Conservation (phyloP, 2,797 vertebrate species). For the Morus bassanus region DNA sequence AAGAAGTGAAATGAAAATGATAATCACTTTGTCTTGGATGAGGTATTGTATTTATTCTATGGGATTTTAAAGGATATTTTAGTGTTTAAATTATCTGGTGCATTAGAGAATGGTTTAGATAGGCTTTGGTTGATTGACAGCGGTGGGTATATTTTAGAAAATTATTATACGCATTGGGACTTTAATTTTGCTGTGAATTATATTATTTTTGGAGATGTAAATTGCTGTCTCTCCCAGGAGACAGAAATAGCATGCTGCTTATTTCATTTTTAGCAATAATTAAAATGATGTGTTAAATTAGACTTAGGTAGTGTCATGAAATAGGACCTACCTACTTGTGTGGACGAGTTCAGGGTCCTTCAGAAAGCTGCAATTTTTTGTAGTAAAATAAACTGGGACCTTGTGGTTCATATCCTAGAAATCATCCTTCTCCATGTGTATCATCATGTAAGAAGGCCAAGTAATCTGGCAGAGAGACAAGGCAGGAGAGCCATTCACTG, state of each 20-base stretch:
- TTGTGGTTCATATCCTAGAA: background rate
- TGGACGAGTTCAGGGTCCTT: background rate
- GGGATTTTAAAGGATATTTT: constrained; percentile 48
- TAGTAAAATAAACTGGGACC: background rate
- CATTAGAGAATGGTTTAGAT: constrained; percentile 32
- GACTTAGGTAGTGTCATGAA: background rate
- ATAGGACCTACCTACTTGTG: background rate
- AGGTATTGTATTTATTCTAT: constrained; percentile 40
- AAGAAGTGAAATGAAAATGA: constrained; percentile 37
- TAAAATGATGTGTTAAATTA: constrained; percentile 22
- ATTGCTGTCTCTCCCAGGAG: constrained; percentile 9
- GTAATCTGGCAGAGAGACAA: background rate
- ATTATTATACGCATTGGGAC: constrained; percentile 12
- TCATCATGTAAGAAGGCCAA: background rate
- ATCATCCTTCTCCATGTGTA: background rate
- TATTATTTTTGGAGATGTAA: constrained; percentile 48
- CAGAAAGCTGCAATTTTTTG: background rate
- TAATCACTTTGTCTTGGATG: constrained; percentile 37
- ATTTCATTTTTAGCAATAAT: constrained; percentile 47
- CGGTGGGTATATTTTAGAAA: constrained; percentile 27
- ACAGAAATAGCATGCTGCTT: background rate
- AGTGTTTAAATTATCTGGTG: constrained; percentile 37
- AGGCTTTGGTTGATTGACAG: constrained; percentile 47
- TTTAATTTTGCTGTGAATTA: constrained; percentile 39
- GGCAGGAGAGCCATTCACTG: background rate